Evolutionary conservation across 1,140 invertebrate genomes (phyloP), one percentile per base, ranked within the genome.

Genomic region (Drosophila trapezifrons): DNA sequence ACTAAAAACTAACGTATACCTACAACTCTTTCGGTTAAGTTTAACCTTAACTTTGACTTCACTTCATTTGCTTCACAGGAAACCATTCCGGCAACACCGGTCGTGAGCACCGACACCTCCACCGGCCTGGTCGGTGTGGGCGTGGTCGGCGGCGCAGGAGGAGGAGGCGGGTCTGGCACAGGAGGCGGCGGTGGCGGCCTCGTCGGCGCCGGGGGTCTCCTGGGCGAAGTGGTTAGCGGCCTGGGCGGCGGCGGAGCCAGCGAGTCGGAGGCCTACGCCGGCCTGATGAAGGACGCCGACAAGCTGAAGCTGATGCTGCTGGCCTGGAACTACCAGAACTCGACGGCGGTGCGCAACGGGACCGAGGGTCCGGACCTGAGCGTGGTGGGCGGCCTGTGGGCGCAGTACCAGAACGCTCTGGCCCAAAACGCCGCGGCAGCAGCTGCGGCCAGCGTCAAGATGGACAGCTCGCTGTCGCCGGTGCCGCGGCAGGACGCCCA

Each of bases 221-320:
- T 75, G 15, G 78, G 76, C 22, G 71, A 70, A 42, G 58, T 72
- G 63, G 63, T 76, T 38, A 60, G 75, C 56, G 62, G 90, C 43
- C 51, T 73, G 38, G 60, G 78, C 32, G 73, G 73, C n/a, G 81
- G 84, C 12, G 73, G 67, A 15, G 82, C 67, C 60, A 77, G 76
- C 59, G 89, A 92, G 62, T 75, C 80, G 25, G 91, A 92, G 55
- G 79, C 91, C 20, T 92, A 92, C 52, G 90, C 91, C 32, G 91
- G 91, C 15, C 76, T 92, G 8, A 95, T 95, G 94, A 96, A 96
- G 95, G 95, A 96, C 92, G 95, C 95, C 81, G 95, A 96, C 93
- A 96, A 96, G 93, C 94, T 96, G 93, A 96, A 96, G 94, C 93
- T 96, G 93, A 96, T 96, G 95, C 94, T 96, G 93, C 94, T 96